phyloP scores from a whole-genome alignment of 2,888 invertebrate species.

The Miltochrista miniata region DNA sequence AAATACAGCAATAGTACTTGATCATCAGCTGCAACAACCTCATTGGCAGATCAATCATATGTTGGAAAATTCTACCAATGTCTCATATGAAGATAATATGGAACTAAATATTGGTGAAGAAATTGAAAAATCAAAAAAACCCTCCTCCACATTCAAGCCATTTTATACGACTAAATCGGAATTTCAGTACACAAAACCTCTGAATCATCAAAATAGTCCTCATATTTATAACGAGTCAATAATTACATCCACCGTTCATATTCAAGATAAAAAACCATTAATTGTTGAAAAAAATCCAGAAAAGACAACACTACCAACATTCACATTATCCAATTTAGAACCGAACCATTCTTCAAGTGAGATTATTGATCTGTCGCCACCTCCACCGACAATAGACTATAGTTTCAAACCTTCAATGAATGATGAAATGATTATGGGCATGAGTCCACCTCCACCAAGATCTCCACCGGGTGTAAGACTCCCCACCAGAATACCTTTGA shows the following conservation, averaged over 20 bases:
- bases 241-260: slow-evolving; percentile 76
- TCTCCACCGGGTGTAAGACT: slow-evolving; percentile 54
- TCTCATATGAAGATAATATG: slow-evolving; percentile 70
- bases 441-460: slow-evolving; percentile 80
- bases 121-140: slow-evolving; percentile 49
- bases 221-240: slow-evolving; percentile 61
- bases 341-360: slow-evolving; percentile 65
- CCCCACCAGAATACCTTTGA: slow-evolving; percentile 55
- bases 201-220: slow-evolving; percentile 47
- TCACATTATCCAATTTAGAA: slow-evolving; percentile 58
- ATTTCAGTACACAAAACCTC: slow-evolving; percentile 50
- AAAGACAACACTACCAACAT: slow-evolving; percentile 60
- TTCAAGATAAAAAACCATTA: slow-evolving; percentile 73
- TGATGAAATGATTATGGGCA: slow-evolving; percentile 81
- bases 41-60: slow-evolving; percentile 80
- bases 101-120: slow-evolving; percentile 77
- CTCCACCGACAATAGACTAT: slow-evolving; percentile 73
- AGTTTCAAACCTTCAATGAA: slow-evolving; percentile 71
- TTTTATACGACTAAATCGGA: slow-evolving; percentile 40
- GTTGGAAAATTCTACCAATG: slow-evolving; percentile 67
- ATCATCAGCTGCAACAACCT: slow-evolving; percentile 76
- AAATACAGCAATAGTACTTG: slow-evolving; percentile 58
- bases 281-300: slow-evolving; percentile 62
- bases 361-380: slow-evolving; percentile 78
- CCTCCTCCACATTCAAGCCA: slow-evolving; percentile 44